Evolutionary conservation across 2,888 invertebrate species (phyloP), one percentile per base, ranked within the genome.

Genomic region (Cryptosula pallasiana): DNA sequence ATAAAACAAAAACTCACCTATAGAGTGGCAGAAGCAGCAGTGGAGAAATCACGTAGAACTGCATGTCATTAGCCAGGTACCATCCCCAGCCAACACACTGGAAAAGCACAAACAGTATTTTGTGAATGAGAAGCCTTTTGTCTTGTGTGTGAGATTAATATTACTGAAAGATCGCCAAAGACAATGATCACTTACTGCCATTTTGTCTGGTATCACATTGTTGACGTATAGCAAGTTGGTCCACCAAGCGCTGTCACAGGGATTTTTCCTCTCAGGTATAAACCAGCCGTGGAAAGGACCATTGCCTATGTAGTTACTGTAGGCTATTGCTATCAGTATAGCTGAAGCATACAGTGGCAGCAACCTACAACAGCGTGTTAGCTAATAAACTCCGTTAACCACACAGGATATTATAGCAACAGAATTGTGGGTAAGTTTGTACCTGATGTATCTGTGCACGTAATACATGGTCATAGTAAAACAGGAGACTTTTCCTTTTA

Each of bases 61-160:
- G 70, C 70, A 70, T 70, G 45, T 70, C 70, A 54, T 70, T 70
- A 9, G 70, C 36, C 23, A 70, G 70, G 32, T 70, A 70, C 70
- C 70, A 70, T 2, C 36, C 9, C 29, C 20, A n/a, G 16, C 25
- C 36, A 70, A 25, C 9, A 29, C 70, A 70, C 70, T 70, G 32
- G 2, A 35, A 70, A 27, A 45, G 45, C 45, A n/a, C n/a, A n/a
- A n/a, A n/a, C n/a, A n/a, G n/a, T n/a, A n/a, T n/a, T n/a, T n/a
- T n/a, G n/a, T n/a, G n/a, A n/a, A n/a, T n/a, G n/a, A n/a, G n/a
- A n/a, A n/a, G n/a, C n/a, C n/a, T n/a, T n/a, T n/a, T n/a, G n/a
- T n/a, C n/a, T n/a, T n/a, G n/a, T n/a, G n/a, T n/a, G n/a, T n/a
- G n/a, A n/a, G n/a, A n/a, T n/a, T n/a, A n/a, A n/a, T n/a, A n/a